phyloP scores from a whole-genome alignment of 2,888 invertebrate genomes.

The Orthonychiurus folsomi region DNA sequence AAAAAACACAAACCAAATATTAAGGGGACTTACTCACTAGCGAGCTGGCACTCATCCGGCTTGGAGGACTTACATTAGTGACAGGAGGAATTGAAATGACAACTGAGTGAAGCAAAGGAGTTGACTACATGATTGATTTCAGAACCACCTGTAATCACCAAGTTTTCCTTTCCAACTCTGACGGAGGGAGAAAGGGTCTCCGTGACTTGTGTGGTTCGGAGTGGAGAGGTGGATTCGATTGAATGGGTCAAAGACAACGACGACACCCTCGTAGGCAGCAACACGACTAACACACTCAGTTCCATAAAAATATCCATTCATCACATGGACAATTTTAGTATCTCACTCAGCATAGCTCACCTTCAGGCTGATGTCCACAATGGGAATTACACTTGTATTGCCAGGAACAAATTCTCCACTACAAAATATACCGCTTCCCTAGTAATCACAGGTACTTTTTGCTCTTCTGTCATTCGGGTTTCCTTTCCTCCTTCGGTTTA shows the following conservation, averaged over 20 bases:
- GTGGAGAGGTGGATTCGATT: slow-evolving; percentile 7
- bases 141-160: slow-evolving; percentile 59
- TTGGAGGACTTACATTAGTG: no score
- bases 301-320: slow-evolving; percentile 49
- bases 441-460: slow-evolving; percentile 49
- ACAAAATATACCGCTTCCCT: slow-evolving; percentile 47
- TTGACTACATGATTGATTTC: slow-evolving; percentile 24
- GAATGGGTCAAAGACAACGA: slow-evolving; percentile 5
- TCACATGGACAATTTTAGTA: slow-evolving; percentile 50
- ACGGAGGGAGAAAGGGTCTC: slow-evolving; percentile 42
- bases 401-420: slow-evolving; percentile 48
- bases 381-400: slow-evolving; percentile 50
- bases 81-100: no score
- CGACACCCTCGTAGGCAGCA: not conserved
- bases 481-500: no score
- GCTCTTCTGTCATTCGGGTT: not conserved
- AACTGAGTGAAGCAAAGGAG: no score
- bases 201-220: slow-evolving; percentile 36
- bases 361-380: slow-evolving; percentile 48
- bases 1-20: not conserved
- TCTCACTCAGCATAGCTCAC: slow-evolving; percentile 46
- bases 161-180: slow-evolving; percentile 53
- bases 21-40: not conserved
- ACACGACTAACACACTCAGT: slow-evolving; percentile 11
- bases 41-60: no score